These are phyloP conservation scores for Epizoanthus rinbou DNA, from an alignment of 92 coral and sea anemone genomes.

Conservation along the genomic window DNA sequence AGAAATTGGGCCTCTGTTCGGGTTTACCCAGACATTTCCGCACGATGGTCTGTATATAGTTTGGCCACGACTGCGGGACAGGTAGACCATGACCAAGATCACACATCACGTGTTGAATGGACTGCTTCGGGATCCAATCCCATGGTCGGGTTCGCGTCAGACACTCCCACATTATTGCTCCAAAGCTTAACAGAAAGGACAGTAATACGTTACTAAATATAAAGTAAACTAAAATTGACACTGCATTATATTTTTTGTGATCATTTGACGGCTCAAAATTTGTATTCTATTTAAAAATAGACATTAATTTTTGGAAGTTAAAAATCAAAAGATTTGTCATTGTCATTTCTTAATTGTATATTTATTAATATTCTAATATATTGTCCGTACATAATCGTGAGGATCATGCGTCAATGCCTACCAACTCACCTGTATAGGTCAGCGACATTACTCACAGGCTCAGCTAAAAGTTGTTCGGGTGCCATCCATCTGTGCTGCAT, in stretches of 20 bases:
- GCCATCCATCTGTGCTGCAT: constrained; percentile 78
- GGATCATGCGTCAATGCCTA: not conserved
- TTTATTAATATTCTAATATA: too few species aligned
- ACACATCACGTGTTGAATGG: constrained; percentile 56
- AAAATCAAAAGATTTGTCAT: too few species aligned
- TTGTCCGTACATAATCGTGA: too few species aligned
- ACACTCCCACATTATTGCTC: constrained; percentile 88
- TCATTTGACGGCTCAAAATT: too few species aligned
- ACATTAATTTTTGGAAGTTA: too few species aligned
- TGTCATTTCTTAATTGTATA: too few species aligned
- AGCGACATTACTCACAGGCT: constrained; percentile 54
- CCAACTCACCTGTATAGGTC: constrained; percentile 74
- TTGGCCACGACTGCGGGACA: constrained; percentile 68
- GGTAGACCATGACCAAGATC: constrained; percentile 52
- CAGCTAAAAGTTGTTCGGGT: constrained; percentile 63
- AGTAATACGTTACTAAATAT: not conserved
- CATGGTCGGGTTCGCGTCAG: constrained; percentile 80
- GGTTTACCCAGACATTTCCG: constrained; percentile 44
- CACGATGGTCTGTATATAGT: constrained; percentile 52
- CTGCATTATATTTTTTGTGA: too few species aligned
- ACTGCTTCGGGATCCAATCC: constrained; percentile 74
- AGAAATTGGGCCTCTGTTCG: constrained; percentile 43
- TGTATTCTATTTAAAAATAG: too few species aligned
- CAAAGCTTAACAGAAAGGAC: constrained; percentile 64
- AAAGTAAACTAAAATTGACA: not conserved